Evolutionary conservation across 2,113 vertebrate species (phyloP).

Genomic region (Oreochromis spilurus): DNA sequence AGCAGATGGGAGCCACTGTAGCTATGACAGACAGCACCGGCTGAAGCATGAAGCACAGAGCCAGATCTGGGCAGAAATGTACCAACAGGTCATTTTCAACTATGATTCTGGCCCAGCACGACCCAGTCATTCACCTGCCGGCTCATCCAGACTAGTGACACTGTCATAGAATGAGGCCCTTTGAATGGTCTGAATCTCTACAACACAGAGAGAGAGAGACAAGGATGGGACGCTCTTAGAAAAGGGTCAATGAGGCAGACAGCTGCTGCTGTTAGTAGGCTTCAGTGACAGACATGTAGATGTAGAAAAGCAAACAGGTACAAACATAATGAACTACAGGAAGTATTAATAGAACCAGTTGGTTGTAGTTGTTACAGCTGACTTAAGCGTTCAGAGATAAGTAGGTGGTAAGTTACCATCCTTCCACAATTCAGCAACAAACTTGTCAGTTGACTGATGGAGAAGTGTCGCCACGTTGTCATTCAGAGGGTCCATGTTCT

Average conservation of each 20-base stretch:
- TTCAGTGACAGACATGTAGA: background rate
- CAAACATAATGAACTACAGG: background rate
- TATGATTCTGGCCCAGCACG: slow-evolving; percentile 73
- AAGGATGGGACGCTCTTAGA: slow-evolving; percentile 55
- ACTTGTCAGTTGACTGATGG: slow-evolving; percentile 95
- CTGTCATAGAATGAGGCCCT: slow-evolving; percentile 99
- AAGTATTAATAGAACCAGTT: background rate
- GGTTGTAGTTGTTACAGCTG: background rate
- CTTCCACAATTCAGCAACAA: slow-evolving; percentile 96
- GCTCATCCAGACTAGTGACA: slow-evolving; percentile 96
- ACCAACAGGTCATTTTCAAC: background rate
- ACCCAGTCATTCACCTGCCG: slow-evolving; percentile 91
- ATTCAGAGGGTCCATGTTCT: slow-evolving; percentile 98
- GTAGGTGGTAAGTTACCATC: slow-evolving; percentile 79
- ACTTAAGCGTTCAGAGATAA: background rate
- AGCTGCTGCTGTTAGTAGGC: slow-evolving; percentile 49
- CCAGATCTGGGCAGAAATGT: slow-evolving; percentile 68
- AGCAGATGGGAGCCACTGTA: slow-evolving; percentile 57
- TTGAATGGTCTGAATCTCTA: slow-evolving; percentile 99
- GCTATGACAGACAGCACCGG: slow-evolving; percentile 49
- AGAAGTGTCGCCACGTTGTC: slow-evolving; percentile 95
- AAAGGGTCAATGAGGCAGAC: slow-evolving; percentile 60
- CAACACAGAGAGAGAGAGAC: slow-evolving; percentile 80
- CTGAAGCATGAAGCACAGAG: slow-evolving; percentile 67
- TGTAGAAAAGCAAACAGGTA: background rate